phyloP scores from a whole-genome alignment of 2,888 invertebrate species.

The Standfussiana lucernea region DNA sequence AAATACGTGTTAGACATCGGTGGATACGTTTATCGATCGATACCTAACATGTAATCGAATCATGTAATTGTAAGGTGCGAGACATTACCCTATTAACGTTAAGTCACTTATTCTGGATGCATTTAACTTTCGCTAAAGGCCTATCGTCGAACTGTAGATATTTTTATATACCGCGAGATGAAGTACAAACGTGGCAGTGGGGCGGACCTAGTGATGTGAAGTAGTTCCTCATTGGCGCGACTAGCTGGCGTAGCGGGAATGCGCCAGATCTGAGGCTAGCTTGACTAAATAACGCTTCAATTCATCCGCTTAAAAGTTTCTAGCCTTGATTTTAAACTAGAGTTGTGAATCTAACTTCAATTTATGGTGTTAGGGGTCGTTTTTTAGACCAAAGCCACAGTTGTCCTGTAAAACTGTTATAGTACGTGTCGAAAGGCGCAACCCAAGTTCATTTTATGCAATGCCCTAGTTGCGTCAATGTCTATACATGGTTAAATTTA shows the following conservation, averaged over 20 bases:
- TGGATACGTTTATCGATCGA: constrained; percentile 53
- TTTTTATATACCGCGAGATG: constrained; percentile 73
- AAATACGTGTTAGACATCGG: constrained; percentile 55
- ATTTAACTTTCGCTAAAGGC: constrained; percentile 86
- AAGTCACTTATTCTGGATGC: constrained; percentile 72
- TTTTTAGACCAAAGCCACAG: constrained; percentile 44
- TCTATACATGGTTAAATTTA: no score
- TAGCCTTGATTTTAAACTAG: constrained; percentile 29
- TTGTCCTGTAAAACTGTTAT: constrained; percentile 9
- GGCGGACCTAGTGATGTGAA: constrained; percentile 60
- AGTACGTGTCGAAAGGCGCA: constrained; percentile 10
- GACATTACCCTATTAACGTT: constrained; percentile 64
- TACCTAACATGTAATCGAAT: constrained; percentile 59
- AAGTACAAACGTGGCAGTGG: constrained; percentile 77
- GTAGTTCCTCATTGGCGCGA: constrained; percentile 61
- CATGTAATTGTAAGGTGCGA: constrained; percentile 62
- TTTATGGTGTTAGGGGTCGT: constrained; percentile 54
- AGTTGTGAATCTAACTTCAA: constrained; percentile 38
- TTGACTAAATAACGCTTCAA: constrained; percentile 18
- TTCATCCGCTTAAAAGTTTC: constrained; percentile 12
- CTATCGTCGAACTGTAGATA: constrained; percentile 82
- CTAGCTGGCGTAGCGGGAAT: constrained; percentile 55
- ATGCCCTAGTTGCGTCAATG: constrained; percentile 63
- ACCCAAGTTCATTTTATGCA: constrained; percentile 36
- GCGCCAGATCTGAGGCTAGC: constrained; percentile 14